Conservation (phyloP, 2,888 invertebrate genomes). For the Linyphia triangularis region DNA sequence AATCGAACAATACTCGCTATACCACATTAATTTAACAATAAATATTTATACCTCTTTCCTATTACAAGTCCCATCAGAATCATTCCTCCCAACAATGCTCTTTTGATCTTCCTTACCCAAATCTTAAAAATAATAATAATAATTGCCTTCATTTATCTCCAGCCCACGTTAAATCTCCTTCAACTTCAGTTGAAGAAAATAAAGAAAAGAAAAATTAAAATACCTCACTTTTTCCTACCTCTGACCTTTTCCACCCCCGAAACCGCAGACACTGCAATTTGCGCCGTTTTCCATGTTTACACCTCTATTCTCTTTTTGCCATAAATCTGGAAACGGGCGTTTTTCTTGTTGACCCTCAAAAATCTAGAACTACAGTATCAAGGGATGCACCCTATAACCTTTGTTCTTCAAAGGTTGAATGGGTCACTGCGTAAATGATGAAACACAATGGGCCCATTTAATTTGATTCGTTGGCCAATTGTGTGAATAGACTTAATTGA, state of each 20-base stretch:
- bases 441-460: no score
- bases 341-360: neutral
- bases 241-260: neutral
- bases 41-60: neutral
- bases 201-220: neutral
- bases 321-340: neutral
- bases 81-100: neutral
- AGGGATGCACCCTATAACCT: no score
- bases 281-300: neutral
- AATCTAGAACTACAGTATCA: no score
- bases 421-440: no score
- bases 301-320: neutral
- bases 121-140: no score
- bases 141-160: neutral
- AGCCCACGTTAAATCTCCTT: neutral
- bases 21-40: neutral
- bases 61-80: neutral
- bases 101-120: neutral
- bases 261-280: neutral
- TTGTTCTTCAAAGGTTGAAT: no score
- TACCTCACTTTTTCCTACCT: neutral
- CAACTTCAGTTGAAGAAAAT: neutral
- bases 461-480: no score
- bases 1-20: no score
- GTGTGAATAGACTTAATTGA: no score